Base-by-base conservation (phyloP, 1,140 invertebrate species). In the Drosophila kikkawai region DNA sequence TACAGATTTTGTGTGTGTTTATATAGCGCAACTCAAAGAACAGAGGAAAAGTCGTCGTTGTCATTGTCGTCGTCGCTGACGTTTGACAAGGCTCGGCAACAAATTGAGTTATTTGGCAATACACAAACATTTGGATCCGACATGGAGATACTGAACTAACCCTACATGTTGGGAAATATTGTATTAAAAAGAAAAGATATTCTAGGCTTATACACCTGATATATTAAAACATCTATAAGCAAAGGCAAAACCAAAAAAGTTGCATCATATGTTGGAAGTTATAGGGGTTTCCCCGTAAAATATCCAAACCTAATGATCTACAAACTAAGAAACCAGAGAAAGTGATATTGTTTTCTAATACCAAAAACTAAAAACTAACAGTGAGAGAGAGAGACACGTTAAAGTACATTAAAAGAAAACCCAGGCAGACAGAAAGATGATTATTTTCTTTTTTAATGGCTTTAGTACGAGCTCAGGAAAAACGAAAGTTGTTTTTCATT, bases 41-140 rank as follows among this genome's bases (percentile, higher is more conserved):
- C 36, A 26, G 47, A 47, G 56, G 44, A 34, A 66, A 75, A 59
- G 67, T 64, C 53, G 51, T 9, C 34, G 34, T 36, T 7, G 50
- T 19, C 32, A 17, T 19, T 8, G 37, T 15, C 34, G 41, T 36
- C 8, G 47, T 57, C 34, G 44, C 50, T 50, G 39, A 65, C 60
- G 60, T 48, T 67, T 79, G 80, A 80, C 75, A 82, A 58, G 70
- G 32, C 70, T 66, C 64, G 76, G 60, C 80, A 83, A 78, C 80
- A 80, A 84, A 82, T 83, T 83, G 80, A 82, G 80, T 83, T 82
- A 84, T 82, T 79, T 65, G 50, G 61, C 60, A 82, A 69, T 48
- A 76, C 41, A 50, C 61, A 64, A 47, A 48, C 37, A 59, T 22
- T 42, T 47, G 47, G 44, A 75, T n/a, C 13, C 44, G 61, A 58